Base-by-base conservation (phyloP, 2,797 vertebrate species). In the Mastacembelus armatus region DNA sequence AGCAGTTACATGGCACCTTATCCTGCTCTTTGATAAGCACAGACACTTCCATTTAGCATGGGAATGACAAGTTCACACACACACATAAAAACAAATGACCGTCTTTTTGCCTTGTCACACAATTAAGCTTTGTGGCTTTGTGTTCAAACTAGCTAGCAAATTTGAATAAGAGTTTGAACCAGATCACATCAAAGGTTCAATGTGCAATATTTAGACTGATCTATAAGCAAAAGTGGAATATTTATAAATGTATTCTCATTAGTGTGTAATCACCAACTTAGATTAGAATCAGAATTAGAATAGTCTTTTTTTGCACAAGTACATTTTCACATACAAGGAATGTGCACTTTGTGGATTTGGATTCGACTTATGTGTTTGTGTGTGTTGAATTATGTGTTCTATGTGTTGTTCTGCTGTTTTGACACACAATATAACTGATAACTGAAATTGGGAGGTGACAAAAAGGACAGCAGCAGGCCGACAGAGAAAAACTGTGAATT, bases 31-130 rank as follows among this genome's bases (percentile, higher is more conserved):
- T 91, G 89, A 87, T 89, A 69, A 82, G 78, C 65, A 81, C 63
- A 83, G 84, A 67, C 85, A 84, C 85, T 89, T 90, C 87, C 84
- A 85, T 86, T 90, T 92, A 85, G 83, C 88, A 78, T 19, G 30
- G 39, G 40, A 47, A 44, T 81, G 87, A 75, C 76, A 86, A 78
- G 83, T 56, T 74, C 75, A 71, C 59, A 74, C 62, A 63, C 69
- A 59, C n/a, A n/a, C n/a, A 39, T 16, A 7, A n/a, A n/a, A n/a
- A n/a, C n/a, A n/a, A n/a, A 18, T 38, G 68, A 71, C 61, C n/a
- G 38, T 64, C 24, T 26, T 44, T 56, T 43, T 62, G 42, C 60
- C 10, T 32, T 48, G 30, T 26, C 50, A 67, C 44, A 26, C 26
- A 22, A 21, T 50, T 39, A 36, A 43, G n/a, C 12, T 80, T 33